Base-by-base conservation (phyloP, 2,888 invertebrate species). In the Baccha elongata region DNA sequence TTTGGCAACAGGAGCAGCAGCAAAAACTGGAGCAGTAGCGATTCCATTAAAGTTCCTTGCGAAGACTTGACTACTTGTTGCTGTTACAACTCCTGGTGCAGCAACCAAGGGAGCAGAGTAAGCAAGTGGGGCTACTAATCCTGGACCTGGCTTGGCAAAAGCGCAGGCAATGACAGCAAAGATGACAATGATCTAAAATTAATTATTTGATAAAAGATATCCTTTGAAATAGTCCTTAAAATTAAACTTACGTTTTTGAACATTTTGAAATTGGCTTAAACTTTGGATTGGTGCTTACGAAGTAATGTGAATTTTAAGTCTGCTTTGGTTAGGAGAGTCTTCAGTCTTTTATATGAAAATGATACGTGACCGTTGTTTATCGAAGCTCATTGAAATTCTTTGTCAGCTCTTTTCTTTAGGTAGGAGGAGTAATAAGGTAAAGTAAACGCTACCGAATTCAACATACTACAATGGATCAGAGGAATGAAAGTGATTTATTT, bases 1-100 rank as follows among this genome's bases (percentile, higher is more conserved):
- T 44, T 91, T 89, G 62, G 91, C 88, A 7, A 93, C 88, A 0
- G 92, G 92, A 93, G 6, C 93, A 4, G 29, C 29, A 94, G 75
- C 52, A 86, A 93, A 92, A 0, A 94, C 93, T 0, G 94, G 94
- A 21, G 86, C 86, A 35, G 87, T 73, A 72, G 87, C 87, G 37
- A 86, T 84, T 13, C 88, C 88, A 85, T 89, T 88, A 68, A 87
- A 88, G 79, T 88, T 87, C 6, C 88, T 88, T 4, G 88, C 79
- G 8, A 90, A 85, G 48, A 88, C 88, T 68, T 89, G 89, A 78
- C 88, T 86, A 37, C 89, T 88, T 4, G 85, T 85, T n/a, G 88
- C 85, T 0, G 88, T 88, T 19, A 88, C 84, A 55, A 88, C 80
- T 42, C 75, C 84, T 15, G 26, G 85, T 64, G 64, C 68, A 10